Percentiles rank a stretch among this genome's conserved stretches.
phyloP scores from a whole-genome alignment of 1,140 invertebrate species.

The Hypsibius dujardini region DNA sequence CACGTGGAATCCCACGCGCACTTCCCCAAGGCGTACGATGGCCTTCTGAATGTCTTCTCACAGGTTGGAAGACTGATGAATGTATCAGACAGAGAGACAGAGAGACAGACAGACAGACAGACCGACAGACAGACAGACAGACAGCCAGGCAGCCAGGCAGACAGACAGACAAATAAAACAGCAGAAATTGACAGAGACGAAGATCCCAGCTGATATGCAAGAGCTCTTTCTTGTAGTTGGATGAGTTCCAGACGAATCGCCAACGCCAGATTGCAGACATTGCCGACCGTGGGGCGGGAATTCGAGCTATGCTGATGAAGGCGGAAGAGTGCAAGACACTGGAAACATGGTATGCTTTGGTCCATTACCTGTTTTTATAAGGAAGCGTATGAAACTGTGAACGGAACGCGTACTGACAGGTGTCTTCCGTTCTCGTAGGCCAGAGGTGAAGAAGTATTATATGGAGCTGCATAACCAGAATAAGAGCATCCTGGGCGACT shows the following conservation, averaged over 20 bases:
- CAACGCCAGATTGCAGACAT: conserved; percentile 4
- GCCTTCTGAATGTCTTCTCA: background rate
- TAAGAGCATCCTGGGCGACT: conserved; percentile 1
- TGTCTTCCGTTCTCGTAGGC: background rate
- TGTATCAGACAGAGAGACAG: background rate
- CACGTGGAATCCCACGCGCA: background rate
- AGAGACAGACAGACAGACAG: background rate
- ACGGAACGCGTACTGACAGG: too few relatives aligned
- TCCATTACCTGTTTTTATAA: too few relatives aligned
- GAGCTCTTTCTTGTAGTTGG: background rate
- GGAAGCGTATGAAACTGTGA: too few relatives aligned
- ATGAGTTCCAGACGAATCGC: conserved; percentile 11
- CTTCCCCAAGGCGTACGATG: conserved; percentile 9
- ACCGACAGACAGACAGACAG: too few relatives aligned
- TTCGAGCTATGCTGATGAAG: conserved; percentile 12
- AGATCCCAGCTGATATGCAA: too few relatives aligned
- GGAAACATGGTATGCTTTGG: background rate
- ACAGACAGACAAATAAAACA: too few relatives aligned
- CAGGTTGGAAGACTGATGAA: background rate
- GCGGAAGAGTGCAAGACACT: conserved; percentile 3
- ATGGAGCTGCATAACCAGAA: conserved; percentile 11
- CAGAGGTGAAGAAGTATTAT: conserved; percentile 10
- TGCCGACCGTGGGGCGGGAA: conserved; percentile 11
- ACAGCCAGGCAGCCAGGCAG: too few relatives aligned
- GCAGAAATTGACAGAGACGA: too few relatives aligned